Conservation (phyloP, 2,113 vertebrate genomes). For the Ahaetulla prasina region DNA sequence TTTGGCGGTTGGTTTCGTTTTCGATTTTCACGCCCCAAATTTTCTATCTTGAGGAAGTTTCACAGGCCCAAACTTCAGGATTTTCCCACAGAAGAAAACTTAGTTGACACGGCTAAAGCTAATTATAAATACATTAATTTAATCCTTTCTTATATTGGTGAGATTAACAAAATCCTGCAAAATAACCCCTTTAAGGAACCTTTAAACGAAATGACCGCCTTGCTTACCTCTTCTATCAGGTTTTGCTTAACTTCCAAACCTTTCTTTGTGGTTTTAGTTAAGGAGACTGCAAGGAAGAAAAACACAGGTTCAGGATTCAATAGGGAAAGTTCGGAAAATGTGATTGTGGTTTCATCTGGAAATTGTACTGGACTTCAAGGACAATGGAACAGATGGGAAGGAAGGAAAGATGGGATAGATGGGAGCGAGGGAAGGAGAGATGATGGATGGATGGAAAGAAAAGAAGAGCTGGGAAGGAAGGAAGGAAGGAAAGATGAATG, state of each 20-base stretch:
- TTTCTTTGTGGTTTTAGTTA: slow-evolving; percentile 89
- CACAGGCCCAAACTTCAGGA: background rate
- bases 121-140: background rate
- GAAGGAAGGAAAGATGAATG: too few relatives aligned
- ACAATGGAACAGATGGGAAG: background rate
- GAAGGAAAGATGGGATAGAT: too few relatives aligned
- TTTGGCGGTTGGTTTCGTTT: background rate
- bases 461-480: too few relatives aligned
- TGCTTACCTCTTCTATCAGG: slow-evolving; percentile 84
- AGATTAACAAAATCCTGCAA: background rate
- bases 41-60: background rate
- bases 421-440: too few relatives aligned
- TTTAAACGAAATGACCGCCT: background rate
- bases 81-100: background rate
- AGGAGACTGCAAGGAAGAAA: slow-evolving; percentile 72
- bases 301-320: background rate
- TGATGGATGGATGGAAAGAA: too few relatives aligned
- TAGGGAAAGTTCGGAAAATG: background rate
- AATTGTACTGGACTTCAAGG: background rate
- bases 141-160: background rate
- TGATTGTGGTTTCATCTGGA: background rate
- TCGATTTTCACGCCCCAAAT: background rate
- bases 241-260: slow-evolving; percentile 84
- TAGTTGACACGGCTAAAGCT: accelerated
- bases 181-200: background rate